Evolutionary conservation across 2,113 vertebrate species (phyloP).

Genomic region (human): GRCh38 chr5:150695501-150696000

Average conservation of each 20-base stretch:
- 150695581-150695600: slow-evolving; percentile 98
- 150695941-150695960: not conserved
- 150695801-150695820: not conserved
- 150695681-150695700: slow-evolving; percentile 98
- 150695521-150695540: slow-evolving; percentile 96
- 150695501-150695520: slow-evolving; percentile 95
- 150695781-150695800: not conserved
- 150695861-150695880: not conserved
- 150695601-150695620: slow-evolving; percentile 96
- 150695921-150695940: not conserved
- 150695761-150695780: not conserved
- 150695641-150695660: slow-evolving; percentile 99
- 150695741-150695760: not conserved
- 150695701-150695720: slow-evolving; percentile 89
- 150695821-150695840: not conserved
- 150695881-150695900: not conserved
- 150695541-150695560: slow-evolving; percentile 96
- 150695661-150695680: slow-evolving; percentile 98
- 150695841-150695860: not conserved
- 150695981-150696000: not conserved
- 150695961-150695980: not conserved
- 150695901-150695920: not conserved
- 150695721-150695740: not conserved
- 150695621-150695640: slow-evolving; percentile 97
- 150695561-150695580: slow-evolving; percentile 96